Evolutionary conservation across 2,797 vertebrate species (phyloP).

Genomic region (Onychomys arenicola): DNA sequence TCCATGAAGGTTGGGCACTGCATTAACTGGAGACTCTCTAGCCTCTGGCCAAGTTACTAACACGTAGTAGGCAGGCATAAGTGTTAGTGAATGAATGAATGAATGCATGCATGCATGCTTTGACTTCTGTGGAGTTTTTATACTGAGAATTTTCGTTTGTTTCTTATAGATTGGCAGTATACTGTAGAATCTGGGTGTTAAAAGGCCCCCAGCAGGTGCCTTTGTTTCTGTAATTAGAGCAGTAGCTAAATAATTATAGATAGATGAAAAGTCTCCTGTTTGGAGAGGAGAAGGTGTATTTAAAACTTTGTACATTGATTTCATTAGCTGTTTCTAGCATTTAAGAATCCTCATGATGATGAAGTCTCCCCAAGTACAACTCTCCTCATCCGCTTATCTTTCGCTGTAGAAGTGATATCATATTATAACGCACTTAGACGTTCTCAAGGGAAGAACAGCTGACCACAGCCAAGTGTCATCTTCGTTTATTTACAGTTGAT

Average conservation of each 20-base stretch:
- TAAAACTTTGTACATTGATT: background rate
- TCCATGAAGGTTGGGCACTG: background rate
- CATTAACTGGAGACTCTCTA: background rate
- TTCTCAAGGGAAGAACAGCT: constrained; percentile 47
- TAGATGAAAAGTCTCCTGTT: constrained; percentile 30
- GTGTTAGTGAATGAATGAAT: background rate
- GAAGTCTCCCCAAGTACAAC: constrained; percentile 5
- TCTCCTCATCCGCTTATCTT: constrained; percentile 14
- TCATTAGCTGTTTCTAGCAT: constrained; percentile 5
- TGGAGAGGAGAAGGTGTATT: background rate
- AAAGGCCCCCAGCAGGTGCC: background rate
- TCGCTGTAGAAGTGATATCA: background rate
- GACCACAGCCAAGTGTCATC: background rate
- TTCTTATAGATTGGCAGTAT: background rate
- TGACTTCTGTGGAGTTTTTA: constrained; percentile 40
- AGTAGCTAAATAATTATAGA: constrained; percentile 19
- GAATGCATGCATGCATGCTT: background rate
- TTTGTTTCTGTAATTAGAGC: constrained; percentile 59
- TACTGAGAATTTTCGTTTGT: constrained; percentile 38
- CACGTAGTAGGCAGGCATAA: background rate
- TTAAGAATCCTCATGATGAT: constrained; percentile 24
- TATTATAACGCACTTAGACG: constrained; percentile 46
- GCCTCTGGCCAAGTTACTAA: background rate
- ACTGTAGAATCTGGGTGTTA: background rate
- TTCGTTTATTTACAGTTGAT: constrained; percentile 52